Base-by-base conservation (phyloP, 2,797 vertebrate species). In the Todus mexicanus region DNA sequence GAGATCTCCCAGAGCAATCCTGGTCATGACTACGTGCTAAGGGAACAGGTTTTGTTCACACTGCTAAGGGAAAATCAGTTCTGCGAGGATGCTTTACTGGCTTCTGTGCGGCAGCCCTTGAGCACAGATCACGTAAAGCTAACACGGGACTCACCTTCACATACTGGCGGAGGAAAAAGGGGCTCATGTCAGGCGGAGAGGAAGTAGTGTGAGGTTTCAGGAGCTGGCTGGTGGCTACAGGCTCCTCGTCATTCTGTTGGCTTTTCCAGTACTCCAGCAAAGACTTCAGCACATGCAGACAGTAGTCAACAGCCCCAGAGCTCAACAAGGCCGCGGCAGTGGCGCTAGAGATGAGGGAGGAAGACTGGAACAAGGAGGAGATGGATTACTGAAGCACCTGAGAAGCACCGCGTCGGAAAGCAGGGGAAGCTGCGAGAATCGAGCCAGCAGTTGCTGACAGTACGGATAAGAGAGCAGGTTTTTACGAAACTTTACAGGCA, bases 101-200 rank as follows among this genome's bases (percentile, higher is more conserved):
- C 21, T 31, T 42, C 42, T 31, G 22, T 14, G 77, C 77, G 71
- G 72, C 22, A 70, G n/a, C 20, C 42, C 22, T 11, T 13, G 17
- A 37, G n/a, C 0, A 27, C 21, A 54, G 50, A 42, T 71, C 6
- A 2, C 2, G 12, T 12, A 16, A 43, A 9, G 43, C 65, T 25
- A 31, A 37, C 22, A 33, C 18, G 71, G 56, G 29, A 77, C 97
- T 97, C 96, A 99, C 99, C 99, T 99, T 99, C 91, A 99, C 99
- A 35, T 99, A 99, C 92, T 99, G 99, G 23, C 99, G 98, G 53
- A 99, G 98, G 96, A 99, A 99, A 93, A 99, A 99, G 2, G 99
- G 99, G 93, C 99, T 99, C 99, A 99, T 99, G 96, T 99, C 99
- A 1, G 99, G 99, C 3, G 99, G 99, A 45, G 99, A 99, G 31